Evolutionary conservation across 2,888 invertebrate genomes (phyloP), one percentile per base, ranked within the genome.

Genomic region (Anodontia alba): DNA sequence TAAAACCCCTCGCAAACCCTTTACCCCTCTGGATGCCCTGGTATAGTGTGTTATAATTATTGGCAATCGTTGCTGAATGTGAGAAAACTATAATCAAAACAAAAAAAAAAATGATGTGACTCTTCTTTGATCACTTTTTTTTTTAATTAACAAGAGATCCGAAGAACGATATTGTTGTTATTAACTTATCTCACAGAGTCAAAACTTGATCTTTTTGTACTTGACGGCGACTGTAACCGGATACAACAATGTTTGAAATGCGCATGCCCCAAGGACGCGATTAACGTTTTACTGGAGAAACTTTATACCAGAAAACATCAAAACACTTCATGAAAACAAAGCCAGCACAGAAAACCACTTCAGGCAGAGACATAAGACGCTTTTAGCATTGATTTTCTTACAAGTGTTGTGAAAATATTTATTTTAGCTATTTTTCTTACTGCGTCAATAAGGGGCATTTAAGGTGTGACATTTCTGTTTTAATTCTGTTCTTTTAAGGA

Each of bases 391-490:
- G 62, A 62, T 62, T 62, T 46, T 33, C 33, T 26, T 62, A 62
- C 62, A 62, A 62, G 62, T 20, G 33, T 31, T 33, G 33, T 62
- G 62, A 62, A 62, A 62, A 62, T 62, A 62, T 62, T 62, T 62
- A 62, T 31, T 62, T 62, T 62, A 62, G 62, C 33, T 62, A 62
- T 62, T 62, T 62, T 62, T 62, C 62, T 33, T 62, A 33, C 62
- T 33, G 12, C 33, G 62, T 62, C 62, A 62, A 62, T 33, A 62
- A 15, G 20, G 20, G 20, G 17, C 62, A 5, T 62, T 62, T 62
- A 62, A 62, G 62, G 62, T 62, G 62, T 62, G 62, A 62, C 29
- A 62, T 62, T 62, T 62, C 31, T 62, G 62, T 20, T 62, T 62
- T 33, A 33, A 62, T 12, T 62, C 62, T 12, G 33, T 62, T 33